Percentiles rank a stretch among this genome's conserved stretches.
phyloP scores from a whole-genome alignment of 1,140 invertebrate species.

The Drosophila biarmipes region DNA sequence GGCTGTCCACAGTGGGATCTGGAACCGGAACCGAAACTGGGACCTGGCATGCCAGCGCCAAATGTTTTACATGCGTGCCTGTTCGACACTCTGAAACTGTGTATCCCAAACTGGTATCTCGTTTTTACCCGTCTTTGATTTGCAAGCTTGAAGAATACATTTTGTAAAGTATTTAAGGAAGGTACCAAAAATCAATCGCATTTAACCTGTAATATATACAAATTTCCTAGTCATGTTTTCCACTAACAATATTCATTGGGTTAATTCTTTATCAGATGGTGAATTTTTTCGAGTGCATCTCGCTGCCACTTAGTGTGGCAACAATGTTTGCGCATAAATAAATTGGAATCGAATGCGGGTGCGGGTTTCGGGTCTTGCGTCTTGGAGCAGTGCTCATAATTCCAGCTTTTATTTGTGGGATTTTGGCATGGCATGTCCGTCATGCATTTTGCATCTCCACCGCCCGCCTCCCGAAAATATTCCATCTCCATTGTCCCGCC shows the following conservation, averaged over 20 bases:
- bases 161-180: too few relatives aligned
- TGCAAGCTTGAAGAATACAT: too few relatives aligned
- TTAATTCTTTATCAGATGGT: background rate
- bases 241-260: too few relatives aligned
- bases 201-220: too few relatives aligned
- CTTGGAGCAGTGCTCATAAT: constrained; percentile 65
- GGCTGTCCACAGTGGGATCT: constrained; percentile 5
- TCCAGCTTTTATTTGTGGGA: constrained; percentile 83
- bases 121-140: too few relatives aligned
- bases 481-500: constrained; percentile 5
- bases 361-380: background rate
- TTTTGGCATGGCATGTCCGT: constrained; percentile 80
- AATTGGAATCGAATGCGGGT: constrained; percentile 68
- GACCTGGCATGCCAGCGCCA: constrained; percentile 75
- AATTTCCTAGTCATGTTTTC: too few relatives aligned
- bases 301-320: constrained; percentile 53
- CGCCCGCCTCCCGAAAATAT: background rate
- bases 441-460: constrained; percentile 52
- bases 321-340: constrained; percentile 81
- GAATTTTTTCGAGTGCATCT: constrained; percentile 19
- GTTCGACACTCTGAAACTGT: constrained; percentile 6
- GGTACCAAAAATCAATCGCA: too few relatives aligned
- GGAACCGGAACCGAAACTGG: constrained; percentile 33
- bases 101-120: background rate
- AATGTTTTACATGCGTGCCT: constrained; percentile 76